These are phyloP conservation scores for Drosophila neonasuta DNA, from an alignment of 2,888 invertebrate genomes.

Conservation along the genomic window DNA sequence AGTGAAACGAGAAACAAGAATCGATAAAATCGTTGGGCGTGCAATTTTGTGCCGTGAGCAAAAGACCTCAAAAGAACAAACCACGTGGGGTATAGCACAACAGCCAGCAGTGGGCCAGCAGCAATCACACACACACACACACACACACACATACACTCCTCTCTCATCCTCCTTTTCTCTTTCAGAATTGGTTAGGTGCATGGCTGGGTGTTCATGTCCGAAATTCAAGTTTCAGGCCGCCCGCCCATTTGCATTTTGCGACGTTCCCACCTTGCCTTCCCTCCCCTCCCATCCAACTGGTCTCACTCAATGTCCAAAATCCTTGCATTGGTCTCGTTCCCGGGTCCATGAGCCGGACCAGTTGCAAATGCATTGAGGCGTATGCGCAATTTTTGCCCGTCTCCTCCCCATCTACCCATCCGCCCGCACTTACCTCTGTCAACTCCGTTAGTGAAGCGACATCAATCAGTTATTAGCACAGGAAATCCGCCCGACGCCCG, in stretches of 20 bases:
- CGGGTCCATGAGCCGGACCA: background rate
- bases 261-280: background rate
- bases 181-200: constrained; percentile 5
- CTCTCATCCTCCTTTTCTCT: background rate
- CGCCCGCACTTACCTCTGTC: background rate
- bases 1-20: constrained; percentile 67
- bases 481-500: constrained; percentile 29
- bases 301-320: constrained; percentile 16
- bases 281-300: too few relatives aligned
- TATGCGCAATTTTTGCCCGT: constrained; percentile 57
- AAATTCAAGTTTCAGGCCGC: constrained; percentile 62
- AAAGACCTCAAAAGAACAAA: constrained; percentile 46
- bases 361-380: constrained; percentile 59
- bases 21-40: constrained; percentile 77
- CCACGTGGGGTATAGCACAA: constrained; percentile 21
- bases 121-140: too few relatives aligned
- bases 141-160: too few relatives aligned
- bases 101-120: background rate
- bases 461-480: constrained; percentile 70
- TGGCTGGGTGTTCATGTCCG: constrained; percentile 38
- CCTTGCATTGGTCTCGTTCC: constrained; percentile 17
- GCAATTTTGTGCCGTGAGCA: constrained; percentile 68
- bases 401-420: background rate
- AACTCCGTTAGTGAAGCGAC: constrained; percentile 32
- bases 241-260: constrained; percentile 60